Conservation (phyloP, 2,113 vertebrate genomes). For the Cinclus mexicanus region DNA sequence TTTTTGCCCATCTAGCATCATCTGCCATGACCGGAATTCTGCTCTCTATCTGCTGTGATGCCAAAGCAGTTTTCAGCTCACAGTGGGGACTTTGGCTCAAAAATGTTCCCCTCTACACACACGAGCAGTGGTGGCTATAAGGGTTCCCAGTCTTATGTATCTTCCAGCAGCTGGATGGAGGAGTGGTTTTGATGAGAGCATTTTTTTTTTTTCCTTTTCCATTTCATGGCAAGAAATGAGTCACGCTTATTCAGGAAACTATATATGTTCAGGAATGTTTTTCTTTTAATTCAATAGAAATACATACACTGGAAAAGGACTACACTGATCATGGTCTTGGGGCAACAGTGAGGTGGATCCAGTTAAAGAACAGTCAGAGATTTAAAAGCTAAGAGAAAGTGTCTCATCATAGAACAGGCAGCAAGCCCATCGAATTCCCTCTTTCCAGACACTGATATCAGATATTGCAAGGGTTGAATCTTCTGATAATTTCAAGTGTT, state of each 20-base stretch:
- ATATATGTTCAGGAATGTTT: accelerated
- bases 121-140: neutral
- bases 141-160: neutral
- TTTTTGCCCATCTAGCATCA: neutral
- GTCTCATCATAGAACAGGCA: neutral
- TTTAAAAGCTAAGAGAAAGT: neutral
- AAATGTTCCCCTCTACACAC: neutral
- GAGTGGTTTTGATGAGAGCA: neutral
- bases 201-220: neutral
- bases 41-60: neutral
- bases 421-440: neutral
- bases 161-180: neutral
- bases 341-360: neutral
- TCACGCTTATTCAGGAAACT: neutral
- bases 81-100: neutral
- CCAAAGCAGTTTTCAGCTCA: neutral
- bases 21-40: neutral
- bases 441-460: neutral
- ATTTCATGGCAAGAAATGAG: neutral
- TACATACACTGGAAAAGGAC: neutral
- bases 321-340: neutral
- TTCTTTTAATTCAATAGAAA: neutral
- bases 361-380: neutral
- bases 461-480: neutral
- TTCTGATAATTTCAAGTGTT: neutral